These are phyloP conservation scores for Bellardia pandia DNA, from an alignment of 2,888 invertebrate genomes.

Conservation along the genomic window DNA sequence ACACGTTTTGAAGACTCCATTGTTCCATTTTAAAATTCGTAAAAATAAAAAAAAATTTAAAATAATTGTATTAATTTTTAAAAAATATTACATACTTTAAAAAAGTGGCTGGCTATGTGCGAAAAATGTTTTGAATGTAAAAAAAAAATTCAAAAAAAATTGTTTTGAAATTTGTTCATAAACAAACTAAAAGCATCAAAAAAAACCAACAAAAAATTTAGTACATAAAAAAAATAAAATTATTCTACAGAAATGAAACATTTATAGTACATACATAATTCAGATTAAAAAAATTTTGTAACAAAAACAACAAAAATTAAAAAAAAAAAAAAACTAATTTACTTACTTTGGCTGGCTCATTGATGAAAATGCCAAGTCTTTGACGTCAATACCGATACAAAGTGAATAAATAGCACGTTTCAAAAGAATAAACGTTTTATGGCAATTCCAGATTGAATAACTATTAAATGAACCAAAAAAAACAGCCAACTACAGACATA, in stretches of 20 bases:
- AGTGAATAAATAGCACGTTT: constrained; percentile 28
- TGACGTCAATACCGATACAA: constrained; percentile 50
- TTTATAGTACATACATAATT: constrained; percentile 30
- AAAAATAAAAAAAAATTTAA: too few species aligned
- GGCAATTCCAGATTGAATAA: not conserved
- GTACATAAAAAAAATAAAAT: constrained; percentile 45
- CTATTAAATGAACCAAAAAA: not conserved
- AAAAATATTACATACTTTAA: not conserved
- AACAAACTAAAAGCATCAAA: constrained; percentile 9
- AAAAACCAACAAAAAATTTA: constrained; percentile 2
- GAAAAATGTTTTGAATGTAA: not conserved
- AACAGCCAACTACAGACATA: not conserved
- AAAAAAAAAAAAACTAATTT: constrained; percentile 11
- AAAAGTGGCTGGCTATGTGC: not conserved
- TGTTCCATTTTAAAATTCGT: too few species aligned
- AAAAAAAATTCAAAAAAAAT: not conserved
- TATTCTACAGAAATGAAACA: constrained; percentile 30
- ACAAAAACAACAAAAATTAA: constrained; percentile 23
- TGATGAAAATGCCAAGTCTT: constrained; percentile 32
- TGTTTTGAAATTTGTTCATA: not conserved
- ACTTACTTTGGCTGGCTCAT: constrained; percentile 9
- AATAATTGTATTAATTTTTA: not conserved
- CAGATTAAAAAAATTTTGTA: constrained; percentile 12
- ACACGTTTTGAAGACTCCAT: too few species aligned
- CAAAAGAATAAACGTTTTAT: constrained; percentile 5